Percentiles rank a stretch among this genome's conserved stretches.
These are phyloP conservation scores for Thysanoteuthis rhombus DNA, from an alignment of 2,888 invertebrate species.

Conservation along the genomic window DNA sequence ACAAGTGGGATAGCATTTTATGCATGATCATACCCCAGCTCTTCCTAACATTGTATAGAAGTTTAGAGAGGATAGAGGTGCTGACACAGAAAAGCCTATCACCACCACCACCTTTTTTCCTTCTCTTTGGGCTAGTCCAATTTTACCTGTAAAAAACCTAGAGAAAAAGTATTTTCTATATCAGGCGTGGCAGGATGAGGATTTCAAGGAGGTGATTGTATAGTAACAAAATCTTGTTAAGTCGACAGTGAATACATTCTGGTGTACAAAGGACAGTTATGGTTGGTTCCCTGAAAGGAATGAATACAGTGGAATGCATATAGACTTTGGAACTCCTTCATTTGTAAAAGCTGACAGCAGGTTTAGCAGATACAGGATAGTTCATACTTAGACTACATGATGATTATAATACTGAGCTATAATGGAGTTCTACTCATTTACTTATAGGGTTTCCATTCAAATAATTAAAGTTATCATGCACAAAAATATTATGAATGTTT, in stretches of 20 bases:
- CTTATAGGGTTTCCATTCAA: too few species aligned
- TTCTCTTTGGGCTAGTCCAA: background rate
- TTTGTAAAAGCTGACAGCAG: background rate
- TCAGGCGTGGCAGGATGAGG: background rate
- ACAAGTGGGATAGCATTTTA: background rate
- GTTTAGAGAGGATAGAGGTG: background rate
- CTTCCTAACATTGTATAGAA: background rate
- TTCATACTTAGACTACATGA: background rate
- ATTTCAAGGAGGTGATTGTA: background rate
- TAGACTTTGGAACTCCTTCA: background rate
- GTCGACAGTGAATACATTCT: background rate
- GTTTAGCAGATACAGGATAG: background rate
- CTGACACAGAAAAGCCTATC: background rate
- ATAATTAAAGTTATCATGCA: too few species aligned
- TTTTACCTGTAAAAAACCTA: background rate
- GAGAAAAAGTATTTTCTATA: background rate
- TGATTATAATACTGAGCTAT: background rate
- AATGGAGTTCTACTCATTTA: too few species aligned
- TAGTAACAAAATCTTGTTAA: background rate
- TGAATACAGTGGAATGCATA: conserved; percentile 12
- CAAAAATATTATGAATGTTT: too few species aligned
- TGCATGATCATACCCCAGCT: background rate
- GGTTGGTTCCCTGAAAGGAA: background rate
- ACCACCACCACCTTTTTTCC: background rate
- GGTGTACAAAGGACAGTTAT: background rate